Conservation (phyloP, 1,140 invertebrate species). For the Euglossa dilemma region DNA sequence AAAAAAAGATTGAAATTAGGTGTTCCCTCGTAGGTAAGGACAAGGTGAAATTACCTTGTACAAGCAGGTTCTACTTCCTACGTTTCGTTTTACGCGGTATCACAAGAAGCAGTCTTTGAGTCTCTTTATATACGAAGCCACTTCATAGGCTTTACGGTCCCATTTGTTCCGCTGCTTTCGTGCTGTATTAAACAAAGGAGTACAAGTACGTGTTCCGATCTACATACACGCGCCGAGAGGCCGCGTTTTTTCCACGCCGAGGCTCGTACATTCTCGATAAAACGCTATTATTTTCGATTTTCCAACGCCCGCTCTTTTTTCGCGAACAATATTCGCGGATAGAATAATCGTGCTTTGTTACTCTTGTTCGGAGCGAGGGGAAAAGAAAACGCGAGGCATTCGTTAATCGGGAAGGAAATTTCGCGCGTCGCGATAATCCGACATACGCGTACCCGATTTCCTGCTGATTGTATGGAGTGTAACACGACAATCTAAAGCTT, state of each 20-base stretch:
- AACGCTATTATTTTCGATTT: not conserved
- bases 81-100: slow-evolving; percentile 37
- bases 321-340: not conserved
- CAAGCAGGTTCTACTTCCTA: slow-evolving; percentile 41
- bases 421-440: not conserved
- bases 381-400: not conserved
- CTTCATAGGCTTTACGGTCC: slow-evolving; percentile 34
- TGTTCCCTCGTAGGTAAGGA: not conserved
- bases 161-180: slow-evolving; percentile 42
- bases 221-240: not conserved
- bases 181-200: slow-evolving; percentile 21
- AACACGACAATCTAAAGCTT: slow-evolving; percentile 12
- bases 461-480: slow-evolving; percentile 15
- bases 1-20: slow-evolving; percentile 11
- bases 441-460: not conserved
- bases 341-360: too few relatives aligned
- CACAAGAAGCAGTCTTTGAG: slow-evolving; percentile 31
- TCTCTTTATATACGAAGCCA: slow-evolving; percentile 27
- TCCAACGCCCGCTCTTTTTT: too few relatives aligned
- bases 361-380: too few relatives aligned
- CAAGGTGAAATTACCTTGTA: slow-evolving; percentile 34
- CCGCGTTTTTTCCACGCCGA: not conserved
- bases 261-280: slow-evolving; percentile 3
- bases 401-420: not conserved
- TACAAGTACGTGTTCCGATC: slow-evolving; percentile 14